These are phyloP conservation scores for Alca torda DNA, from an alignment of 2,797 vertebrate species.

Conservation along the genomic window DNA sequence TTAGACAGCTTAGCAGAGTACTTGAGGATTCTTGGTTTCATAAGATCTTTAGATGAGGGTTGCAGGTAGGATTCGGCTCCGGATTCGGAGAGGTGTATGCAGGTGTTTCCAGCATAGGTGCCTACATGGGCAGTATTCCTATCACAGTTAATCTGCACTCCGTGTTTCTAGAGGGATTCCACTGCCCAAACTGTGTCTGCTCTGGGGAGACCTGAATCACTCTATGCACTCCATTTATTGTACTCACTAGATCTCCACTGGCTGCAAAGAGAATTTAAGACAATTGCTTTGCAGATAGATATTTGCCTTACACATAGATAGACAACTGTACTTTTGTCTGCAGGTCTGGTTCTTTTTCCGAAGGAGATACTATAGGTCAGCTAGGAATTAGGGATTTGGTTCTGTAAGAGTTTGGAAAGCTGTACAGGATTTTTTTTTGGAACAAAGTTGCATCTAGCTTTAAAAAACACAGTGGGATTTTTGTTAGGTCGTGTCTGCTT, in stretches of 20 bases:
- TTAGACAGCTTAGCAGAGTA: background rate
- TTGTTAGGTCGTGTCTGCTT: background rate
- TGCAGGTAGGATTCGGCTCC: background rate
- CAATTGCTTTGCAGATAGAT: background rate
- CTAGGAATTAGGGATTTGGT: background rate
- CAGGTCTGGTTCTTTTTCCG: background rate
- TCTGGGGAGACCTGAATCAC: background rate
- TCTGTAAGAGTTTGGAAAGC: background rate
- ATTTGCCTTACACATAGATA: background rate
- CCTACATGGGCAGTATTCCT: background rate
- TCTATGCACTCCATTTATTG: fast-evolving
- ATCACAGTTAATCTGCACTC: background rate
- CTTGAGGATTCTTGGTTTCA: background rate
- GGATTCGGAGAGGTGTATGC: background rate
- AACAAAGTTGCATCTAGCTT: background rate
- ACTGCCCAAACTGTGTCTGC: background rate
- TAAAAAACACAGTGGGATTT: background rate
- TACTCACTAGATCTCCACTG: background rate
- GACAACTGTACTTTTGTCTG: background rate
- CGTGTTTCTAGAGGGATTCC: background rate
- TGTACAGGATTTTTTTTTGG: background rate
- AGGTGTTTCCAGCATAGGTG: background rate
- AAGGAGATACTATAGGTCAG: background rate
- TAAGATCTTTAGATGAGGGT: background rate
- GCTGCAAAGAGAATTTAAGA: background rate